Evolutionary conservation across 2,888 invertebrate species (phyloP).

Genomic region (Drosophila hawaiiensis): DNA sequence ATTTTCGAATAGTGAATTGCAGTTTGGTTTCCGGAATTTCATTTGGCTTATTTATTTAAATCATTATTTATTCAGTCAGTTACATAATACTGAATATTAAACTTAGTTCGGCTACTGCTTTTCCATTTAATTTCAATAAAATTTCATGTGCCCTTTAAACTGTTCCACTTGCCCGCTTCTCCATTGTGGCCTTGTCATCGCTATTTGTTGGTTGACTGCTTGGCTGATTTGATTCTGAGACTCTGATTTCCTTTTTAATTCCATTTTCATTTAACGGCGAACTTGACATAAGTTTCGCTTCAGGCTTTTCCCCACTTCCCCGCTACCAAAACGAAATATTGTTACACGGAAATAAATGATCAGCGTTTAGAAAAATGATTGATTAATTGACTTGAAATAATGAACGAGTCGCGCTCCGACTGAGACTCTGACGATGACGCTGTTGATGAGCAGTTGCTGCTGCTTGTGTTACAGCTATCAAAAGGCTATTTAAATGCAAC

Average conservation of each 20-base stretch:
- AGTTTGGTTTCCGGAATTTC: conserved; percentile 16
- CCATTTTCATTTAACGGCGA: conserved; percentile 42
- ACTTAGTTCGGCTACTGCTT: conserved; percentile 4
- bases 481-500: conserved; percentile 70
- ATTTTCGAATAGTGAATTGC: neutral
- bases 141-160: conserved; percentile 16
- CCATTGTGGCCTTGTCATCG: conserved; percentile 27
- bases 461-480: conserved; percentile 46
- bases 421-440: conserved; percentile 30
- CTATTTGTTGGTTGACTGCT: conserved; percentile 9
- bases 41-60: conserved; percentile 24
- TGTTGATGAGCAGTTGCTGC: conserved; percentile 51
- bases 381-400: conserved; percentile 74
- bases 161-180: conserved; percentile 11
- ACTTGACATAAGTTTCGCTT: conserved; percentile 54
- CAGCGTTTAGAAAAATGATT: conserved; percentile 70
- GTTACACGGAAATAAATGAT: conserved; percentile 31
- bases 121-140: conserved; percentile 30
- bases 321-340: conserved; percentile 14
- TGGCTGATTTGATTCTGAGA: neutral
- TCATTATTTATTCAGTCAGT: conserved; percentile 42
- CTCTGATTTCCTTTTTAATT: conserved; percentile 25
- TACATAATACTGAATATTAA: conserved; percentile 39
- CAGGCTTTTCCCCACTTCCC: conserved; percentile 8
- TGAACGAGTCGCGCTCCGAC: conserved; percentile 38